Conservation (phyloP, 2,113 vertebrate genomes). For the Gulo gulo region DNA sequence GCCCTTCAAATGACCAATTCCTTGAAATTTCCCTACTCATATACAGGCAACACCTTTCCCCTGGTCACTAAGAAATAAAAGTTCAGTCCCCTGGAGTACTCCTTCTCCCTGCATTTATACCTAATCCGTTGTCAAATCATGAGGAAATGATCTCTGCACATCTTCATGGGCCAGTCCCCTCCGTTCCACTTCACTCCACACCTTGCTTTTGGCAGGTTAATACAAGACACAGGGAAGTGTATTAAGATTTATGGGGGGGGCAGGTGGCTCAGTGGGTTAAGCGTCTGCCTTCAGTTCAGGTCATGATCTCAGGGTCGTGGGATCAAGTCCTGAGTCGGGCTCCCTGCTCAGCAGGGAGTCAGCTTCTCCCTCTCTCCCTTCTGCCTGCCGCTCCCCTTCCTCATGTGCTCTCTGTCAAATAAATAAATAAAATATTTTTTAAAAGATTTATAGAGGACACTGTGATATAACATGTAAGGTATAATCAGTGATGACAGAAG, state of each 20-base stretch:
- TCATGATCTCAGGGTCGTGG: background rate
- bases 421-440: background rate
- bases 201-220: slow-evolving; percentile 6
- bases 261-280: background rate
- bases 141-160: background rate
- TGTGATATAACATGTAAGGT: background rate
- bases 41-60: background rate
- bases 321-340: background rate
- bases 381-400: background rate
- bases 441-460: background rate
- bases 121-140: background rate
- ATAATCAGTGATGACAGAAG: background rate
- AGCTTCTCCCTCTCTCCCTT: background rate
- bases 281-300: background rate
- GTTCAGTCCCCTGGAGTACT: background rate
- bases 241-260: background rate
- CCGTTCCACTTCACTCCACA: background rate
- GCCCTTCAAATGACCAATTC: background rate
- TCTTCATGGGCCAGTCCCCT: background rate
- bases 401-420: background rate
- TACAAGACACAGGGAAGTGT: background rate
- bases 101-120: background rate
- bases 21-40: background rate
- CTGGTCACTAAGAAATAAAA: slow-evolving; percentile 29
- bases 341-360: background rate